phyloP scores from a whole-genome alignment of 2,888 invertebrate species.

The Cheilosia scutellata region DNA sequence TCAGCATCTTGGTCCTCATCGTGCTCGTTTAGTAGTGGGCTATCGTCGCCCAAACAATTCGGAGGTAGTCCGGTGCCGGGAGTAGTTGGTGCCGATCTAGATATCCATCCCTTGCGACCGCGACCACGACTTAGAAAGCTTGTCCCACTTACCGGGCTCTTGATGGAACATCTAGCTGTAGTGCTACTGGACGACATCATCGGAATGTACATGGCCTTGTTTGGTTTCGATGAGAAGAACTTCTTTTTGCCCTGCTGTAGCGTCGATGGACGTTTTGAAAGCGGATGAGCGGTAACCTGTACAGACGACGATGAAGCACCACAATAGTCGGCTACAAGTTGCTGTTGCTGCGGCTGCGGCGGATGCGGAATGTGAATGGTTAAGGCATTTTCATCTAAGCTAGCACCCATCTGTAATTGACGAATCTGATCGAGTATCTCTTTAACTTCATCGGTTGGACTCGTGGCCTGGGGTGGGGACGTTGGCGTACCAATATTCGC shows the following conservation, averaged over 20 bases:
- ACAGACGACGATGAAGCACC: conserved; percentile 53
- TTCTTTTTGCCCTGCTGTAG: conserved; percentile 83
- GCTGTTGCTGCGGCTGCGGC: conserved; percentile 47
- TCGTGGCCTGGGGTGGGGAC: conserved; percentile 93
- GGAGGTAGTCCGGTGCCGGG: conserved; percentile 88
- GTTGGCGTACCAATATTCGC: conserved; percentile 88
- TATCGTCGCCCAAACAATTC: conserved; percentile 87
- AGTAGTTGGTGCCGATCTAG: conserved; percentile 92
- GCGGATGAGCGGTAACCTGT: conserved; percentile 75
- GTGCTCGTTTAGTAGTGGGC: conserved; percentile 87
- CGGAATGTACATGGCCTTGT: conserved; percentile 90
- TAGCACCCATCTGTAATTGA: conserved; percentile 85
- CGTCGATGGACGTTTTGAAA: conserved; percentile 80
- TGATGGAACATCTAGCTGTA: conserved; percentile 79
- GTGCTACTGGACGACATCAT: conserved; percentile 83
- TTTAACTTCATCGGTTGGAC: conserved; percentile 90
- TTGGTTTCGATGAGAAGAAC: conserved; percentile 85
- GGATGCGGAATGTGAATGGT: conserved; percentile 73
- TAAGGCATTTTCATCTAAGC: conserved; percentile 82
- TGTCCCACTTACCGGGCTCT: conserved; percentile 82
- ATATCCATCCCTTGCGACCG: conserved; percentile 87
- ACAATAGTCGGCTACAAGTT: conserved; percentile 59
- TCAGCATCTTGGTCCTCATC: conserved; percentile 85
- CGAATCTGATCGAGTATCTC: conserved; percentile 90
- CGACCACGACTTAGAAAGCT: conserved; percentile 82